Conservation (phyloP, 2,113 vertebrate genomes). For the Pituophis catenifer region DNA sequence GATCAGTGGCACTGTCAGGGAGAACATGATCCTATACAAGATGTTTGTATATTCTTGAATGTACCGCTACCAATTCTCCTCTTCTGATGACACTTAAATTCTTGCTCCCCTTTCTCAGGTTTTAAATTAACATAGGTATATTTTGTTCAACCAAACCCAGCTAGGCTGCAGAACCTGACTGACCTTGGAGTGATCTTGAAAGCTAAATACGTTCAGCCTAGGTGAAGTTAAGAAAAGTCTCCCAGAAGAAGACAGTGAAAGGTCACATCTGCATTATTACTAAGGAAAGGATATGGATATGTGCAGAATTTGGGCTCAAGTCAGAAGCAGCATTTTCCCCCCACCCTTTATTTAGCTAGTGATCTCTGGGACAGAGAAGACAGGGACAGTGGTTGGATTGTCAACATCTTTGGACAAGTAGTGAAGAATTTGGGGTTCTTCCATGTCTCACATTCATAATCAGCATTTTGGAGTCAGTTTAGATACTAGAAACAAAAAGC, state of each 20-base stretch:
- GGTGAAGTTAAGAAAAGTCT: not conserved
- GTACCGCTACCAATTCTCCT: not conserved
- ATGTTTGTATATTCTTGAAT: not conserved
- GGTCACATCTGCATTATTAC: not conserved
- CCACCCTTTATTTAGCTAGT: not conserved
- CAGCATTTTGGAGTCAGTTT: not conserved
- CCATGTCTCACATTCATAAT: not conserved
- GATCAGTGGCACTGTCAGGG: not conserved
- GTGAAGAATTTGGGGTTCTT: not conserved
- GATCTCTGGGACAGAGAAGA: not conserved
- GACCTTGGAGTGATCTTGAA: not conserved
- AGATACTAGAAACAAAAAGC: not conserved
- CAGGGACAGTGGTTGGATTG: not conserved
- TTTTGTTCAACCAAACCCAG: not conserved
- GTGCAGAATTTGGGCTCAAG: not conserved
- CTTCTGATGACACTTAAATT: not conserved
- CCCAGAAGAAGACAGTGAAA: not conserved
- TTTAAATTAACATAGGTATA: not conserved
- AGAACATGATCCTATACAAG: not conserved
- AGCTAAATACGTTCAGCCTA: not conserved
- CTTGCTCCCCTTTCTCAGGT: not conserved
- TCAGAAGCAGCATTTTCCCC: not conserved
- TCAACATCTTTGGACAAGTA: not conserved
- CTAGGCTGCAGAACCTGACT: not conserved
- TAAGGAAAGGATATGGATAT: not conserved